These are phyloP conservation scores for Mesocentrotus franciscanus DNA, from an alignment of 53 echinoderm and acorn worm genomes.

Conservation along the genomic window DNA sequence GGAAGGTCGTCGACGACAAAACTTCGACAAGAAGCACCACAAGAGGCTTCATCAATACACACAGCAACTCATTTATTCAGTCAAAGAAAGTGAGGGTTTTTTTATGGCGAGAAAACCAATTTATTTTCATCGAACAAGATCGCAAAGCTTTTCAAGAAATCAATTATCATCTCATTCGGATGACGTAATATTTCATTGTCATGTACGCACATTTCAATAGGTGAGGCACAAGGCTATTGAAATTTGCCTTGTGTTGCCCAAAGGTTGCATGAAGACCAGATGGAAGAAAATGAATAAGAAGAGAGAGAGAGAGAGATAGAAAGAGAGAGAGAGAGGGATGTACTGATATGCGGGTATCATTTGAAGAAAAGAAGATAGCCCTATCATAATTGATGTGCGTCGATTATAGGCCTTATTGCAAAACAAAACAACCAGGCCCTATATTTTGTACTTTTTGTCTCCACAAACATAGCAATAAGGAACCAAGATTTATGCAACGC, in stretches of 20 bases:
- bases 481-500: too few relatives aligned
- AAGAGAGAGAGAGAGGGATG: neutral
- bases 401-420: too few relatives aligned
- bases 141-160: neutral
- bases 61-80: conserved; percentile 64
- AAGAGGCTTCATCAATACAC: conserved; percentile 49
- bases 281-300: neutral
- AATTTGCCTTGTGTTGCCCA: neutral
- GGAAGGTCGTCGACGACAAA: neutral
- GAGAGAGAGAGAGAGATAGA: neutral
- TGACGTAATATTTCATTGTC: too few relatives aligned
- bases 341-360: neutral
- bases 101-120: neutral
- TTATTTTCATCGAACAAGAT: neutral
- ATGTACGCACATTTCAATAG: too few relatives aligned
- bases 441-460: too few relatives aligned
- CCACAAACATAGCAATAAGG: too few relatives aligned
- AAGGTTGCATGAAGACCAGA: neutral
- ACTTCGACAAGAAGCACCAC: neutral
- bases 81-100: conserved; percentile 21
- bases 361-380: too few relatives aligned
- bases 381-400: too few relatives aligned
- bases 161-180: too few relatives aligned
- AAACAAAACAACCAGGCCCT: too few relatives aligned
- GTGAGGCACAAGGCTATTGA: too few relatives aligned